Conservation (phyloP, 2,113 vertebrate genomes). For the Eidolon helvum region DNA sequence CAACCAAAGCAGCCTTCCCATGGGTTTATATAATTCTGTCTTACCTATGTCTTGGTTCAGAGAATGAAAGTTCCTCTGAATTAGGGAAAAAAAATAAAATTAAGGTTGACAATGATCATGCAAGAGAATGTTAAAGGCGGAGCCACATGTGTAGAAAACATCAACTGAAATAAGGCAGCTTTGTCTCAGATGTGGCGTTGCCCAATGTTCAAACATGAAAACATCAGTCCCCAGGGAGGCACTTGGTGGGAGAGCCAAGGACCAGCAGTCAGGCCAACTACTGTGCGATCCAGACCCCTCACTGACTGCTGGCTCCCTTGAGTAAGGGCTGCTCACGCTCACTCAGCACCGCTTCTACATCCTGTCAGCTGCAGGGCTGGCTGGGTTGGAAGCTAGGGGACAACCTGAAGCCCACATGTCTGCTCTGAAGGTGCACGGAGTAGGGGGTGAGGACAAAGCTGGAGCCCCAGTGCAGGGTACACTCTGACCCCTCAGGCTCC, state of each 20-base stretch:
- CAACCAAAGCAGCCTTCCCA: not conserved
- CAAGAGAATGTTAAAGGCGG: not conserved
- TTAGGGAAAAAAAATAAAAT: not conserved
- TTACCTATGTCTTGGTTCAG: not conserved
- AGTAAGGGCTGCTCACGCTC: not conserved
- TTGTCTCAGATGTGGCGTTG: not conserved
- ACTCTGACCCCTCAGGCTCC: not conserved
- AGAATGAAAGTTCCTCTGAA: not conserved
- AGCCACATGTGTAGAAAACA: not conserved
- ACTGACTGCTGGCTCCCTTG: not conserved
- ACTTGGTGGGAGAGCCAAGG: fast-evolving
- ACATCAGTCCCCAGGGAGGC: not conserved
- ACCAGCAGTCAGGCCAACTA: no score
- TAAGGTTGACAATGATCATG: not conserved
- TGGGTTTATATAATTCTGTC: not conserved
- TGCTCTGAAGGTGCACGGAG: not conserved
- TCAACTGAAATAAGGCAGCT: not conserved
- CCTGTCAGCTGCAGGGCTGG: not conserved
- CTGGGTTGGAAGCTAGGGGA: not conserved
- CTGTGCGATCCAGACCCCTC: not conserved
- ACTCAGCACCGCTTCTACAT: not conserved
- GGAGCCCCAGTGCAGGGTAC: not conserved
- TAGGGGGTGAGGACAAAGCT: fast-evolving
- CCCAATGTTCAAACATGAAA: not conserved
- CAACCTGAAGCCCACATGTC: not conserved